Evolutionary conservation across 1,140 invertebrate genomes (phyloP).

Genomic region (Wasmannia auropunctata): DNA sequence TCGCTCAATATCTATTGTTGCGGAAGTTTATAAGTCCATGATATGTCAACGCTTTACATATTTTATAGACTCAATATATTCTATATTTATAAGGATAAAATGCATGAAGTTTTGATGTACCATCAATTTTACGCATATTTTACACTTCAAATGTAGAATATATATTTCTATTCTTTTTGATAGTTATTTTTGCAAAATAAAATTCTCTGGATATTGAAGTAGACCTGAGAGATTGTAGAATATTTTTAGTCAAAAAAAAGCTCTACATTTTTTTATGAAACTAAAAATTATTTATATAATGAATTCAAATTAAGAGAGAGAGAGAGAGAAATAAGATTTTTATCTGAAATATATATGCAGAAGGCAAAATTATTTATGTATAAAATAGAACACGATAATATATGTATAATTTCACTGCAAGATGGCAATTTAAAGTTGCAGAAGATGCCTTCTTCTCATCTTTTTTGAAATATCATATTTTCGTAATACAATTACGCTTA

Average conservation of each 20-base stretch:
- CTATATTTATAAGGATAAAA: background rate
- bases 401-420: background rate
- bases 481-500: slow-evolving; percentile 2
- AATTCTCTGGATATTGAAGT: background rate
- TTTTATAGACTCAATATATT: slow-evolving; percentile 1
- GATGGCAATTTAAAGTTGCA: background rate
- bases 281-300: background rate
- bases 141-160: background rate
- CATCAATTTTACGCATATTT: background rate
- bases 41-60: background rate
- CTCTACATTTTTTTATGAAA: background rate
- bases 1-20: background rate
- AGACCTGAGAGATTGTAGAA: background rate
- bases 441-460: background rate
- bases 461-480: background rate
- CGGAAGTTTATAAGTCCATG: too few relatives aligned
- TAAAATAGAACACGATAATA: background rate
- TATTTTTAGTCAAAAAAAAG: background rate
- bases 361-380: background rate
- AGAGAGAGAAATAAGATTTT: background rate
- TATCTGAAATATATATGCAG: too few relatives aligned
- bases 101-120: background rate
- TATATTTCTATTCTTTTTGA: background rate
- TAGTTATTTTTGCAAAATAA: background rate
- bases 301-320: background rate